Percentiles rank a stretch among this genome's conserved stretches.
Evolutionary conservation across 2,888 invertebrate species (phyloP).

Genomic region (Tachina grossa): DNA sequence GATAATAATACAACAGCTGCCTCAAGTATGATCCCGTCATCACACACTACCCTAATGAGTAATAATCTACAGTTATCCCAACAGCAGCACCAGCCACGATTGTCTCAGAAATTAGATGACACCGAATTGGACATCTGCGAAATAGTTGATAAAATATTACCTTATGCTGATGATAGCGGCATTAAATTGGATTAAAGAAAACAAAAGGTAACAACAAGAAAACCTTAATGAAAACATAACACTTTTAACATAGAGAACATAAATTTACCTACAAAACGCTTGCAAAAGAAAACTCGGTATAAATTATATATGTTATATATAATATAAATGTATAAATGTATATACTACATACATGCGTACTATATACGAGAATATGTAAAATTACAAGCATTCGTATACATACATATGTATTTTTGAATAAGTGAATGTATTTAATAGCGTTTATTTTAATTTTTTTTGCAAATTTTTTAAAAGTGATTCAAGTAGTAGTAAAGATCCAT

Average conservation of each 20-base stretch:
- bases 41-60: slow-evolving; percentile 39
- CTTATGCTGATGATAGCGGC: slow-evolving; percentile 79
- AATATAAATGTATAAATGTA: background rate
- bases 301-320: background rate
- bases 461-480: slow-evolving; percentile 51
- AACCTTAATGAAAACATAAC: slow-evolving; percentile 33
- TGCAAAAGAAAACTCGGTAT: slow-evolving; percentile 21
- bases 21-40: slow-evolving; percentile 45
- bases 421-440: slow-evolving; percentile 50
- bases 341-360: slow-evolving; percentile 5
- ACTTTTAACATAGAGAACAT: slow-evolving; percentile 35
- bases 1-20: slow-evolving; percentile 58
- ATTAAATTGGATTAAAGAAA: slow-evolving; percentile 77
- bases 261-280: slow-evolving; percentile 32
- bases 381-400: background rate
- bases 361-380: background rate
- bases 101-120: slow-evolving; percentile 74
- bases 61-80: slow-evolving; percentile 50
- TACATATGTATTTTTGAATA: slow-evolving; percentile 14
- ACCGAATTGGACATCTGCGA: slow-evolving; percentile 87
- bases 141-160: slow-evolving; percentile 84
- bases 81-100: slow-evolving; percentile 56
- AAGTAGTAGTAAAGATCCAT: slow-evolving; percentile 29
- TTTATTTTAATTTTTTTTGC: slow-evolving; percentile 50
- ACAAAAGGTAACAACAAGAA: slow-evolving; percentile 63